phyloP scores from a whole-genome alignment of 2,888 invertebrate genomes.

The Dryobota labecula region DNA sequence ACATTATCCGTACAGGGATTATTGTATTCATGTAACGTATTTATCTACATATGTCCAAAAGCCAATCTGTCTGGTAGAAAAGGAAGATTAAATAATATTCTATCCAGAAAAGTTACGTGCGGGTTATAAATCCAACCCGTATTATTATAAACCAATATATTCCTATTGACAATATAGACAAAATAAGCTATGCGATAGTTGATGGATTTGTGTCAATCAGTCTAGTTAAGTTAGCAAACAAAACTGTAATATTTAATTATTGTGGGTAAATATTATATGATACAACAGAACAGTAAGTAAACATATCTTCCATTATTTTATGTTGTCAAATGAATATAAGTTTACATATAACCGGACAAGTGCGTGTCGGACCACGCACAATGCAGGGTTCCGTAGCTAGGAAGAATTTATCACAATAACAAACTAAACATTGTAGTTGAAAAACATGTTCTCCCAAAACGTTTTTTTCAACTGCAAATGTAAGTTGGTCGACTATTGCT shows the following conservation, averaged over 20 bases:
- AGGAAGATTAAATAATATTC: not conserved
- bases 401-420: no score
- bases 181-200: not conserved
- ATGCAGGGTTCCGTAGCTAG: no score
- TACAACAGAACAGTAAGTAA: not conserved
- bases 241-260: not conserved
- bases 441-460: no score
- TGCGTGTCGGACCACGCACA: no score
- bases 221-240: slow-evolving; percentile 12
- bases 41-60: not conserved
- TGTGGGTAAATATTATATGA: not conserved
- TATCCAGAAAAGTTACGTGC: not conserved
- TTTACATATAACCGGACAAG: no score
- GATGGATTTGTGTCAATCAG: slow-evolving; percentile 1
- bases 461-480: no score
- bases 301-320: not conserved
- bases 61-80: not conserved
- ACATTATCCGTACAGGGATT: not conserved
- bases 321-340: no score
- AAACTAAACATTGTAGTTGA: no score
- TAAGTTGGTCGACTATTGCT: no score
- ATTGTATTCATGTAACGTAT: not conserved
- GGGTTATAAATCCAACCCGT: slow-evolving; percentile 16
- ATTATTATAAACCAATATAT: no score
- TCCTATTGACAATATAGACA: not conserved